These are phyloP conservation scores for Andrena hattorfiana DNA, from an alignment of 2,888 invertebrate species.

Conservation along the genomic window DNA sequence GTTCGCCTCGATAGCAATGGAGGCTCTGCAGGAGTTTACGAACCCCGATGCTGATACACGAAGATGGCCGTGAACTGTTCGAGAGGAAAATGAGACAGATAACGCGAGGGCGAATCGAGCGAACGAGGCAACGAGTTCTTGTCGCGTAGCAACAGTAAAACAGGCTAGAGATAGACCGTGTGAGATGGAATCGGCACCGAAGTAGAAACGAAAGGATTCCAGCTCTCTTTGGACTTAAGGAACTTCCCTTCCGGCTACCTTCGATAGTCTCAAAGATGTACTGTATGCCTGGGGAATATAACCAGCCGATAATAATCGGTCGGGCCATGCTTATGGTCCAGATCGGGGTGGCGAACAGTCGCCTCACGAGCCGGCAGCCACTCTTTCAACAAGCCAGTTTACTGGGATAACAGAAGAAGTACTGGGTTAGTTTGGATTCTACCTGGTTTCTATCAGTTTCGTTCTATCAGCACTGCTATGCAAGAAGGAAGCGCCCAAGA, in stretches of 20 bases:
- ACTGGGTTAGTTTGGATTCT: slow-evolving; percentile 61
- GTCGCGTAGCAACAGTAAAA: slow-evolving; percentile 73
- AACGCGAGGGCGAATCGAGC: slow-evolving; percentile 47
- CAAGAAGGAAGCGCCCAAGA: slow-evolving; percentile 31
- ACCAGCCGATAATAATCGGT: slow-evolving; percentile 72
- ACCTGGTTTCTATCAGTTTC: slow-evolving; percentile 64
- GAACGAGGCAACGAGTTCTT: slow-evolving; percentile 58
- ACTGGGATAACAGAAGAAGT: slow-evolving; percentile 67
- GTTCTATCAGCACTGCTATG: slow-evolving; percentile 54
- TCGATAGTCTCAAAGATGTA: slow-evolving; percentile 71
- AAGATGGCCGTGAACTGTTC: slow-evolving; percentile 75
- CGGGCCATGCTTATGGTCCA: slow-evolving; percentile 56
- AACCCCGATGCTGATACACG: slow-evolving; percentile 70
- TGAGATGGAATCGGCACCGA: slow-evolving; percentile 65
- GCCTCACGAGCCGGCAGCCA: slow-evolving; percentile 58
- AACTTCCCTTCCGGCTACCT: slow-evolving; percentile 77
- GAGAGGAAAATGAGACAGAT: slow-evolving; percentile 62
- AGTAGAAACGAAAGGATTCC: slow-evolving; percentile 64
- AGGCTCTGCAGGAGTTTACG: slow-evolving; percentile 54
- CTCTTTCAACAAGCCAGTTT: slow-evolving; percentile 71
- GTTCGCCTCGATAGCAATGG: slow-evolving; percentile 37
- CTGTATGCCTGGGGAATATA: slow-evolving; percentile 69
- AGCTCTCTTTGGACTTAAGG: slow-evolving; percentile 48
- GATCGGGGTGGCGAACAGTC: slow-evolving; percentile 57
- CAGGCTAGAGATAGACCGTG: slow-evolving; percentile 64